These are phyloP conservation scores for Telmatherina bonti DNA, from an alignment of 2,797 vertebrate genomes.

Conservation along the genomic window DNA sequence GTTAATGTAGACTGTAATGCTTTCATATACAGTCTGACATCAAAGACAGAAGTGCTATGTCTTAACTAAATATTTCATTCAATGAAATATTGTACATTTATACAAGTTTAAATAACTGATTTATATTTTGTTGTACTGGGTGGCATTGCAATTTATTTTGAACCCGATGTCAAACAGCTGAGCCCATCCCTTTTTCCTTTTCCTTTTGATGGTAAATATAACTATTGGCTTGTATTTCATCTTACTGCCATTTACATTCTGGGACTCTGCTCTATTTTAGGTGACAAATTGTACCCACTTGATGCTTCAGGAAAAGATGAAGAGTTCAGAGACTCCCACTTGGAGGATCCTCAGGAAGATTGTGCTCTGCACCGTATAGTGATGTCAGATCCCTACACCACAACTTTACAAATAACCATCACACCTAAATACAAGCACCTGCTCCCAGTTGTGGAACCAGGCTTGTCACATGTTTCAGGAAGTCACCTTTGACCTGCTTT, in stretches of 20 bases:
- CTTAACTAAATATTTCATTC: neutral
- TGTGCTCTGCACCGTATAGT: slow-evolving; percentile 68
- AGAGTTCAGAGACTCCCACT: slow-evolving; percentile 4
- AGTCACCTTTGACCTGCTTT: slow-evolving; percentile 54
- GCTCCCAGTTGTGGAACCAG: slow-evolving; percentile 48
- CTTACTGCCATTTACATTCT: neutral
- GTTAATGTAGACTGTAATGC: neutral
- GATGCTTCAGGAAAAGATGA: slow-evolving; percentile 24
- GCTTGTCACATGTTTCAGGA: slow-evolving; percentile 12
- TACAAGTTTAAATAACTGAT: neutral
- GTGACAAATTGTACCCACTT: slow-evolving; percentile 68
- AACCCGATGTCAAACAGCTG: too few species aligned
- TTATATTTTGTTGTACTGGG: neutral
- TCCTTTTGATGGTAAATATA: neutral
- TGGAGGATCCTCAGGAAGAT: slow-evolving; percentile 24
- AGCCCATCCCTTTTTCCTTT: neutral
- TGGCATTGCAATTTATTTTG: neutral
- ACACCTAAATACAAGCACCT: slow-evolving; percentile 77
- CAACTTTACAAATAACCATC: slow-evolving; percentile 63
- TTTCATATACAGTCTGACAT: neutral
- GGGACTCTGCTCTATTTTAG: slow-evolving; percentile 43
- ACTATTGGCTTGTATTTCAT: neutral
- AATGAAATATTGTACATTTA: neutral
- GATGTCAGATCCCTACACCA: slow-evolving; percentile 37
- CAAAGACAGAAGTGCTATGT: neutral